phyloP scores from a whole-genome alignment of 2,888 invertebrate species.

The Oscheius sp. region DNA sequence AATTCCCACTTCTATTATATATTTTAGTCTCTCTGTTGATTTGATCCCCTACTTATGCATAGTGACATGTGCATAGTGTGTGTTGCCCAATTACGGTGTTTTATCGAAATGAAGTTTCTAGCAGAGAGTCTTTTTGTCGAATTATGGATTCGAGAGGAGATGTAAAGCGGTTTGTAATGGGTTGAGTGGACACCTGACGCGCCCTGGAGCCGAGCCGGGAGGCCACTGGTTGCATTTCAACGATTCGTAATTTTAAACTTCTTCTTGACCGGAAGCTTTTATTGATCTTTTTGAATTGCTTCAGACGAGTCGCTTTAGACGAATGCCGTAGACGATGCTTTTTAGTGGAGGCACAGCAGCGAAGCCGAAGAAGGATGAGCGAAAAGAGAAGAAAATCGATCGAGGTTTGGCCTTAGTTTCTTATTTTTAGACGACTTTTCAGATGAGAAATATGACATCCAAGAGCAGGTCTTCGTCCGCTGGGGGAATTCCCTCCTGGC shows the following conservation, averaged over 20 bases:
- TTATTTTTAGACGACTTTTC: constrained; percentile 50
- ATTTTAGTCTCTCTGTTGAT: too few relatives aligned
- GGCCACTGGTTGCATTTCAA: too few relatives aligned
- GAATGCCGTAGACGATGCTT: constrained; percentile 40
- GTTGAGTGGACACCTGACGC: neutral
- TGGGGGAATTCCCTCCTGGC: constrained; percentile 79
- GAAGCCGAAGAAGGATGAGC: constrained; percentile 62
- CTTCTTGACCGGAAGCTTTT: neutral
- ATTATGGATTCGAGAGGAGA: too few relatives aligned
- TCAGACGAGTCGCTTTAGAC: neutral
- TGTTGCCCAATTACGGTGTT: too few relatives aligned
- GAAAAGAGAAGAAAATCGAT: constrained; percentile 60
- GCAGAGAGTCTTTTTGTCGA: too few relatives aligned
- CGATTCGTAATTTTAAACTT: constrained; percentile 19
- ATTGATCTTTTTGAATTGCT: neutral
- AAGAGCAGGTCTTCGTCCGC: constrained; percentile 91
- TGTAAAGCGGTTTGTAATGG: constrained; percentile 10
- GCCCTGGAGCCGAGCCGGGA: too few relatives aligned
- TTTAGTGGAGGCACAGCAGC: constrained; percentile 55
- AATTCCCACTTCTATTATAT: neutral
- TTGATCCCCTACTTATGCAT: too few relatives aligned
- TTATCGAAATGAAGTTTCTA: too few relatives aligned
- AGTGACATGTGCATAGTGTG: too few relatives aligned
- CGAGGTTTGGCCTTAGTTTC: constrained; percentile 47
- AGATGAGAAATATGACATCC: constrained; percentile 93